Evolutionary conservation across 2,113 vertebrate species (phyloP).

Genomic region (Crotalus horridus): DNA sequence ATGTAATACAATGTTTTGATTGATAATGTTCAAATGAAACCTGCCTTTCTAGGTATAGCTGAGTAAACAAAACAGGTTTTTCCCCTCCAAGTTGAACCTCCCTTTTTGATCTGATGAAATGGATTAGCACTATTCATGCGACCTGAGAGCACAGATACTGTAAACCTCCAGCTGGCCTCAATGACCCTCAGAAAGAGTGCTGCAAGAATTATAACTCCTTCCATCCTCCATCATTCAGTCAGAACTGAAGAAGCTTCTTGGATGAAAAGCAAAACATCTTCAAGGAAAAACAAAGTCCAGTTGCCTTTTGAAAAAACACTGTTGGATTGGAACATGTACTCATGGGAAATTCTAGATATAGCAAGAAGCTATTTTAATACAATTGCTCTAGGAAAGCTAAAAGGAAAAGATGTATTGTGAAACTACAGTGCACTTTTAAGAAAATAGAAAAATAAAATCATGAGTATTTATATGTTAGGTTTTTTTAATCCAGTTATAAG

Average conservation of each 20-base stretch:
- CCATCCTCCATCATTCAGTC: neutral
- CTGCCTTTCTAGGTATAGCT: constrained; percentile 33
- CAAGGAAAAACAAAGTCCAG: neutral
- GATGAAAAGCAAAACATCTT: neutral
- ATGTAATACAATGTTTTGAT: constrained; percentile 32
- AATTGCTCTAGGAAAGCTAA: constrained; percentile 74
- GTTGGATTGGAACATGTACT: constrained; percentile 57
- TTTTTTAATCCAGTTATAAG: neutral
- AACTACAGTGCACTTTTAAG: constrained; percentile 43
- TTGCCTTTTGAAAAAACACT: neutral
- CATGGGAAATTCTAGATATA: constrained; percentile 69
- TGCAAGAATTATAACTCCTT: neutral
- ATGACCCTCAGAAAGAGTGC: neutral
- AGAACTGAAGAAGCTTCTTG: neutral
- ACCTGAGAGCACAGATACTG: neutral
- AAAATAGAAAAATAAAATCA: constrained; percentile 29
- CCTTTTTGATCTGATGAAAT: constrained; percentile 70
- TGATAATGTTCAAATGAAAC: constrained; percentile 49
- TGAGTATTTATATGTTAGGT: neutral
- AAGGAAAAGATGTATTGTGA: constrained; percentile 66
- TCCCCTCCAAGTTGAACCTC: constrained; percentile 53
- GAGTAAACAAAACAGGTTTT: constrained; percentile 48
- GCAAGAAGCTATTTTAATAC: constrained; percentile 74
- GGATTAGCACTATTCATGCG: constrained; percentile 20
- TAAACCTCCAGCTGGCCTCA: neutral